Conservation (phyloP, 2,797 vertebrate species). For the Melanotaenia maccullochi region DNA sequence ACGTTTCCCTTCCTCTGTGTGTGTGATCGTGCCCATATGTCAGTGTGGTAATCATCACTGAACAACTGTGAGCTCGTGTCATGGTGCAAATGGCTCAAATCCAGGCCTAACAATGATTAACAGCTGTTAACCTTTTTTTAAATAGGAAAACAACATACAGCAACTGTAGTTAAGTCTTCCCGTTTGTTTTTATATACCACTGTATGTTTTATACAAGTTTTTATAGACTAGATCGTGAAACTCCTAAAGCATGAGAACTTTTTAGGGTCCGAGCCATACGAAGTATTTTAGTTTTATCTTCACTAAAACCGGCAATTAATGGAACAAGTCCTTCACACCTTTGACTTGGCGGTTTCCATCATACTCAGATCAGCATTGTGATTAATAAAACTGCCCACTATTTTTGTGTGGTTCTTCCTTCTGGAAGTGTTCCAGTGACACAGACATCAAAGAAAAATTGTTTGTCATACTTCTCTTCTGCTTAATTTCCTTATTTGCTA, state of each 20-base stretch:
- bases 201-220: not conserved
- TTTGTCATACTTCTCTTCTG: conserved; percentile 62
- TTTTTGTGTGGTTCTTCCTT: conserved; percentile 59
- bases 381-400: conserved; percentile 48
- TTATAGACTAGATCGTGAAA: conserved; percentile 1
- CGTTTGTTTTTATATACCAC: not conserved
- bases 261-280: no score
- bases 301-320: conserved; percentile 10
- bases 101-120: conserved; percentile 69
- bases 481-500: conserved; percentile 59
- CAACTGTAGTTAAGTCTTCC: not conserved
- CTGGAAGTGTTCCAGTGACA: conserved; percentile 58
- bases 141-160: conserved; percentile 31
- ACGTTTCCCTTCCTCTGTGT: conserved; percentile 26
- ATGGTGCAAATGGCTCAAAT: conserved; percentile 47
- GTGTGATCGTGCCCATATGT: conserved; percentile 9
- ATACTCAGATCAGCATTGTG: conserved; percentile 51
- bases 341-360: conserved; percentile 41
- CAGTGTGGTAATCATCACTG: conserved; percentile 61
- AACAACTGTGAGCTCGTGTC: conserved; percentile 48
- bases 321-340: conserved; percentile 37
- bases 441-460: conserved; percentile 69
- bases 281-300: not conserved
- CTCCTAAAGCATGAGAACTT: not conserved
- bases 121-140: conserved; percentile 38